Conservation (phyloP, 2,888 invertebrate genomes). For the Polyommatus iphigenia region DNA sequence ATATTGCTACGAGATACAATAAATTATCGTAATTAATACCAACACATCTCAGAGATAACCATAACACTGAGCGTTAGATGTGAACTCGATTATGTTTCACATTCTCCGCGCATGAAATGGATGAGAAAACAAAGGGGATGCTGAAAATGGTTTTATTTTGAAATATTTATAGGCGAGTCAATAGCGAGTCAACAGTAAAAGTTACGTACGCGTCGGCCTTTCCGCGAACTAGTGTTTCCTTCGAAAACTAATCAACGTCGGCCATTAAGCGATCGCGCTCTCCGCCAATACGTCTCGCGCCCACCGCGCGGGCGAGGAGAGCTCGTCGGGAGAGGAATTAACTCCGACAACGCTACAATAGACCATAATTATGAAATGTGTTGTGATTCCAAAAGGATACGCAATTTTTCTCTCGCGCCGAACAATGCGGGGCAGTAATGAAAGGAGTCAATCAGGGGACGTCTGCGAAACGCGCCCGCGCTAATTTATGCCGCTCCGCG, state of each 20-base stretch:
- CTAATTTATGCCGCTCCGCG: slow-evolving; percentile 68
- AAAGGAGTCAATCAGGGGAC: slow-evolving; percentile 78
- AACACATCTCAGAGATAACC: slow-evolving; percentile 35
- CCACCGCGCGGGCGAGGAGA: slow-evolving; percentile 57
- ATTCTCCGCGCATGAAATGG: background rate
- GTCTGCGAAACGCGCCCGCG: slow-evolving; percentile 68
- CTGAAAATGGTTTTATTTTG: background rate
- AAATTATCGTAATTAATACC: slow-evolving; percentile 67
- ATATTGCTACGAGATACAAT: slow-evolving; percentile 60
- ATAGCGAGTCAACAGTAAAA: background rate
- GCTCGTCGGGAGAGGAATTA: slow-evolving; percentile 65
- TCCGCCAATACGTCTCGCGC: slow-evolving; percentile 61
- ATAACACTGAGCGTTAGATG: background rate
- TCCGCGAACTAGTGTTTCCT: slow-evolving; percentile 68
- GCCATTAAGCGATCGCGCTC: slow-evolving; percentile 61
- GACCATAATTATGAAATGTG: slow-evolving; percentile 81
- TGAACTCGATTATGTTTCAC: background rate
- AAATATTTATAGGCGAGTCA: background rate
- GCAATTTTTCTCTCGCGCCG: slow-evolving; percentile 71
- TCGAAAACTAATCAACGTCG: slow-evolving; percentile 73
- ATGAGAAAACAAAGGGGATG: background rate
- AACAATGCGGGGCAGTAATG: slow-evolving; percentile 76
- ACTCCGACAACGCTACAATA: slow-evolving; percentile 74
- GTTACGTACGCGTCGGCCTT: slow-evolving; percentile 47
- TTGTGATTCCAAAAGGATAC: slow-evolving; percentile 71